phyloP scores from a whole-genome alignment of 1,140 invertebrate genomes.

The Euura lappo region DNA sequence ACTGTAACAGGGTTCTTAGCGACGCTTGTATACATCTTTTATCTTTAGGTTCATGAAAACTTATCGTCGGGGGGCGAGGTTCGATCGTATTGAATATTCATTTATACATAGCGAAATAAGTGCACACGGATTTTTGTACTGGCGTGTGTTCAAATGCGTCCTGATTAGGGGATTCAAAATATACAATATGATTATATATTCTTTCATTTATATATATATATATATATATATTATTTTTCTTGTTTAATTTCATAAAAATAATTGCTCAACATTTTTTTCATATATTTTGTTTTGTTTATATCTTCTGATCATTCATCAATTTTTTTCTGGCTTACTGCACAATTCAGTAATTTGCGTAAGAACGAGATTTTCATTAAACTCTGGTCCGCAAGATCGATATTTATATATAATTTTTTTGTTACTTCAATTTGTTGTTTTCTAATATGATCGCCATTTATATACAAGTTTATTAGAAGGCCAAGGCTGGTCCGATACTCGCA shows the following conservation, averaged over 20 bases:
- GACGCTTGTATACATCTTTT: too few species aligned
- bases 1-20: too few species aligned
- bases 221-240: not conserved
- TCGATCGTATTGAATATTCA: not conserved
- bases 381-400: too few species aligned
- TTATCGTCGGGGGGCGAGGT: not conserved
- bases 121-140: slow-evolving; percentile 13
- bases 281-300: not conserved
- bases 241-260: not conserved
- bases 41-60: too few species aligned
- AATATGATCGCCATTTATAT: too few species aligned
- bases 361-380: too few species aligned
- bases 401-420: too few species aligned
- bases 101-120: not conserved
- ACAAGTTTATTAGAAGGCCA: too few species aligned
- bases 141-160: not conserved
- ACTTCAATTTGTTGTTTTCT: too few species aligned
- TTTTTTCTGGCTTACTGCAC: too few species aligned
- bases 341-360: too few species aligned
- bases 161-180: not conserved
- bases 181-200: not conserved
- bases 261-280: not conserved
- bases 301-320: not conserved
- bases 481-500: too few species aligned
- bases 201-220: not conserved